Evolutionary conservation across 2,888 invertebrate genomes (phyloP).

Genomic region (Drosophila pseudotalamancana): DNA sequence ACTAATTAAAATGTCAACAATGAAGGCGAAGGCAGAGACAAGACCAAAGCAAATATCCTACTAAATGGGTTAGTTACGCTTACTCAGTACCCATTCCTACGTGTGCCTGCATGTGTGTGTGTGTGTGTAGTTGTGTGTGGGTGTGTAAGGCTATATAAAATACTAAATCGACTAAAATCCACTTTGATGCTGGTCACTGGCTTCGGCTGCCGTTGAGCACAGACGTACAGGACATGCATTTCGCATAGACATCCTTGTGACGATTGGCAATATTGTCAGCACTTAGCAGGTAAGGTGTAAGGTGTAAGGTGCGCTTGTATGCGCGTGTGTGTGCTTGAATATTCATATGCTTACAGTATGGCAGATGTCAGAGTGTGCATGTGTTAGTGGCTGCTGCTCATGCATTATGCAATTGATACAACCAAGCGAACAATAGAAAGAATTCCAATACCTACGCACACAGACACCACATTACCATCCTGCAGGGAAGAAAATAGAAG

Average conservation of each 20-base stretch:
- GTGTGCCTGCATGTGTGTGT: not conserved
- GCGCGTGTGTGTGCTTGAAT: constrained; percentile 42
- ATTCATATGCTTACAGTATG: constrained; percentile 44
- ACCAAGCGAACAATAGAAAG: constrained; percentile 25
- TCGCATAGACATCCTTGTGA: constrained; percentile 38
- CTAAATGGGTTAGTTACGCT: not conserved
- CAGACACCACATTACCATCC: not conserved
- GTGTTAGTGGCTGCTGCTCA: constrained; percentile 50
- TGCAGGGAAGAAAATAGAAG: constrained; percentile 2
- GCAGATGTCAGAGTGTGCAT: constrained; percentile 24
- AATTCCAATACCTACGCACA: constrained; percentile 3
- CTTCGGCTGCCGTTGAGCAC: constrained; percentile 14
- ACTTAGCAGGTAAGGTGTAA: constrained; percentile 32
- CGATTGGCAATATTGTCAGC: constrained; percentile 63
- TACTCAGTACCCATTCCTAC: not conserved
- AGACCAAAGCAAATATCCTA: constrained; percentile 35
- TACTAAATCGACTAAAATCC: constrained; percentile 26
- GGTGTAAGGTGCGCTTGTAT: constrained; percentile 2
- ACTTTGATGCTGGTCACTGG: constrained; percentile 41
- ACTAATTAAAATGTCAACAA: constrained; percentile 71
- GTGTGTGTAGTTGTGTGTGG: not conserved
- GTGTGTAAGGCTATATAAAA: constrained; percentile 18
- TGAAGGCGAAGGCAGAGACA: constrained; percentile 17
- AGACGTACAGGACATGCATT: constrained; percentile 12
- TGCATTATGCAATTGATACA: constrained; percentile 68